phyloP scores from a whole-genome alignment of 1,140 invertebrate species.

The Lepidurus apus region DNA sequence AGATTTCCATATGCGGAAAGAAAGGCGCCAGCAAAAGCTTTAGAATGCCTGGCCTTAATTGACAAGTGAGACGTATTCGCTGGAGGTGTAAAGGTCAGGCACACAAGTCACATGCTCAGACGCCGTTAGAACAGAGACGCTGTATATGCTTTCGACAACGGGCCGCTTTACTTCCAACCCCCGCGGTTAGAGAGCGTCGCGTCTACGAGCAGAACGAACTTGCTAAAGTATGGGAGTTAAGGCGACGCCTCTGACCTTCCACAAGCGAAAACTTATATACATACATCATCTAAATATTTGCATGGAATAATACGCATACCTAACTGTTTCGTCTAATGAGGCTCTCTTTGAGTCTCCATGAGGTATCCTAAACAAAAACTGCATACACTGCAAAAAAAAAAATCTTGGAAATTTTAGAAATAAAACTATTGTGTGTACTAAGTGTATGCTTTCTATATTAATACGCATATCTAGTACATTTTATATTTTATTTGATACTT shows the following conservation, averaged over 20 bases:
- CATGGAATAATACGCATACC: background rate
- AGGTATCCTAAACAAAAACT: too few relatives aligned
- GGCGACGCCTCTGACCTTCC: background rate
- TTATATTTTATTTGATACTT: too few relatives aligned
- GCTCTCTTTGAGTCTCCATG: too few relatives aligned
- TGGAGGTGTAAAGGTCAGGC: slow-evolving; percentile 17
- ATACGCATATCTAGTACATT: background rate
- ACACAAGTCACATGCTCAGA: slow-evolving; percentile 15
- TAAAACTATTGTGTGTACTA: too few relatives aligned
- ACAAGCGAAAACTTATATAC: background rate
- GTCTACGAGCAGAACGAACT: too few relatives aligned
- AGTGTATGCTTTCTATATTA: background rate
- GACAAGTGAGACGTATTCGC: slow-evolving; percentile 11
- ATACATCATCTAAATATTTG: background rate
- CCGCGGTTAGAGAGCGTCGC: too few relatives aligned
- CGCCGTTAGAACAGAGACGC: background rate
- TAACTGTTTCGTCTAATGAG: background rate
- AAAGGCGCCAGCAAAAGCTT: background rate
- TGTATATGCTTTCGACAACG: background rate
- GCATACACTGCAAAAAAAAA: too few relatives aligned
- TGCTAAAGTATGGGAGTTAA: too few relatives aligned
- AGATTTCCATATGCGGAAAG: slow-evolving; percentile 2
- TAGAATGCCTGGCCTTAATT: background rate
- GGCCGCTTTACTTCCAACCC: background rate
- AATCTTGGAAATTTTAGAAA: too few relatives aligned